Base-by-base conservation (phyloP, 2,888 invertebrate species). In the Chalcis sispes region DNA sequence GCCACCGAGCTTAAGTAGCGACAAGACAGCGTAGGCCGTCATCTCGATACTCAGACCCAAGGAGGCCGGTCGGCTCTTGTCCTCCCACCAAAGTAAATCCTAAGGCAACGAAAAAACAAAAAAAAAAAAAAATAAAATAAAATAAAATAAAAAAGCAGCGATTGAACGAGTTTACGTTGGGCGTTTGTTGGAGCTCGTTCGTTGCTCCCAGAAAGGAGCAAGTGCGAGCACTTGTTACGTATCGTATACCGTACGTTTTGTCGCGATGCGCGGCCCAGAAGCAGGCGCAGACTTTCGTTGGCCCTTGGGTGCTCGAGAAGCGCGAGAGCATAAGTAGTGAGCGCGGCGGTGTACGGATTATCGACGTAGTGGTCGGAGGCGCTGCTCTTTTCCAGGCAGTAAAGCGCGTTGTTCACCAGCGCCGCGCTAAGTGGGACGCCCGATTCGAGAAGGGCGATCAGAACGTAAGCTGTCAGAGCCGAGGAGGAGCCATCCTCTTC, bases 401-500 rank as follows among this genome's bases (percentile, higher is more conserved):
- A 90, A 59, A 93, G 89, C 0, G 93, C 91, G 85, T 92, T 92
- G 1, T 89, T 89, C 52, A 92, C 86, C 0, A 91, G 89, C 1
- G 89, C 82, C 0, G 91, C 89, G 0, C 91, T 87, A 1, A 91
- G 84, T 0, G 90, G 85, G 10, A 91, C 88, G 1, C 90, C 89
- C 10, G 92, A 91, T 82, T 94, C 93, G 1, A 93, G 84, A 1
- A 94, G 89, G 23, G 94, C 91, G 0, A 93, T 91, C 25, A 94
- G 89, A 54, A 94, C 92, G 86, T 93, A 95, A 0, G 94, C 93
- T 0, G 94, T 93, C 56, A 94, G 88, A 0, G 92, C 93, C 0
- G 93, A 91, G 40, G 92, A 85, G 25, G 85, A 86, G 23, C 82
- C 83, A 54, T 84, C 85, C 25, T 86, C 85, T 56, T 86, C 85